A percentile compares a stretch with the other conserved stretches of the same genome.
These are phyloP conservation scores for Trisateles emortualis DNA, from an alignment of 2,888 invertebrate genomes.

Conservation along the genomic window DNA sequence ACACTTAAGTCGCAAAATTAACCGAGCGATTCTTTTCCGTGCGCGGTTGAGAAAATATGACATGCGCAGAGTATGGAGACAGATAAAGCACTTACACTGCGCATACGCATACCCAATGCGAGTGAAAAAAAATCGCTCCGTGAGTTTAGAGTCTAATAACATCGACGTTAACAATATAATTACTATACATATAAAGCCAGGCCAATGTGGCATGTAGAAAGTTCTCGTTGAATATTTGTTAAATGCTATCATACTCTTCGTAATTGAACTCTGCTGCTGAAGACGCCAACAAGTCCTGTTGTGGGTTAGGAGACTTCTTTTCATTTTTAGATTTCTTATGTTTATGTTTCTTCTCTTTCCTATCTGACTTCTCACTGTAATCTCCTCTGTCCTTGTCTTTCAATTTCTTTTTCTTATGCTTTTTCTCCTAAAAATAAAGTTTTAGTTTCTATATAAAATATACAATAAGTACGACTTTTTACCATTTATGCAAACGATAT, in stretches of 20 bases:
- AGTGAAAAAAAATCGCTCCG: too few relatives aligned
- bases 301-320: constrained; percentile 78
- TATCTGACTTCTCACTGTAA: constrained; percentile 79
- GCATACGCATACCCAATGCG: too few relatives aligned
- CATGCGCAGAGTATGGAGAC: too few relatives aligned
- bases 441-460: background rate
- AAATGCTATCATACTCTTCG: constrained; percentile 79
- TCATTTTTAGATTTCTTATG: constrained; percentile 83
- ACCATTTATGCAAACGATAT: too few relatives aligned
- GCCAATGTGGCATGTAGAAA: constrained; percentile 31
- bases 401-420: constrained; percentile 86
- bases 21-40: too few relatives aligned
- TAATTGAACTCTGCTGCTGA: constrained; percentile 59
- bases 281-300: constrained; percentile 76
- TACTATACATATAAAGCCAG: background rate
- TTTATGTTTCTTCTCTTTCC: constrained; percentile 87
- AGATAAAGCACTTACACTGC: too few relatives aligned
- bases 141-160: background rate
- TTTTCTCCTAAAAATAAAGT: constrained; percentile 79
- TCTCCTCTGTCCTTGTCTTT: constrained; percentile 85
- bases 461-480: background rate
- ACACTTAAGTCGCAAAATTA: too few relatives aligned
- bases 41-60: too few relatives aligned
- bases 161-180: constrained; percentile 7
- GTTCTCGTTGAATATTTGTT: constrained; percentile 33